Evolutionary conservation across 2,113 vertebrate species (phyloP), one percentile per base, ranked within the genome.

Genomic region (Propithecus coquereli): DNA sequence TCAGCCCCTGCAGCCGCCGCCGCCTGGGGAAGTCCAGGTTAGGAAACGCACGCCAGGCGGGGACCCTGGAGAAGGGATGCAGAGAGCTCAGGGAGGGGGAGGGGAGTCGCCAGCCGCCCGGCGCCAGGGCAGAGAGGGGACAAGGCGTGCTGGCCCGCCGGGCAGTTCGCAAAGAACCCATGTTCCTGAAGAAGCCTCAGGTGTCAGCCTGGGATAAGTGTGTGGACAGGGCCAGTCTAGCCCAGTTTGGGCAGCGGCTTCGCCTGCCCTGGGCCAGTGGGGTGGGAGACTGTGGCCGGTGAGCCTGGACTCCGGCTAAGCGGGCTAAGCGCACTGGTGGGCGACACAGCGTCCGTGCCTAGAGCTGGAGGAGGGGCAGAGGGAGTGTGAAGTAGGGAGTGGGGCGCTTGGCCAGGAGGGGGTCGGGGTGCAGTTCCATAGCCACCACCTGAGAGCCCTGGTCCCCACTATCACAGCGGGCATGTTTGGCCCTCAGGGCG

Each of bases 131-230:
- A 47, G 57, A 63, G 54, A 8, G 47, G 8, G 12, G 45, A 52
- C 1, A 2, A 52, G 5, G 52, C 0, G 2, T 45, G 22, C 47
- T 16, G 37, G 20, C 43, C 37, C 4, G 5, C 34, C 1, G 0
- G 30, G 71, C 89, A 59, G 30, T 71, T 80, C 40, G 11, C n/a
- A 2, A 61, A 47, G 30, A 94, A n/a, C 16, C n/a, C 12, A 2
- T 1, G 32, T n/a, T 85, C 32, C 47, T 37, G 23, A 83, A 52
- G 92, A 83, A 94, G 94, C 83, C 18, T 34, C 95, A 96, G 94
- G 95, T 97, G 90, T 82, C 43, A 2, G 59, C n/a, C 52, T 1
- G 3, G 73, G 54, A 81, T 77, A 66, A 65, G 23, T 27, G 66
- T 6, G 3, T 1, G 10, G 50, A 57, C 68, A 17, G 40, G 34